Evolutionary conservation across 2,113 vertebrate species (phyloP), one percentile per base, ranked within the genome.

Genomic region (Heterocephalus glaber): DNA sequence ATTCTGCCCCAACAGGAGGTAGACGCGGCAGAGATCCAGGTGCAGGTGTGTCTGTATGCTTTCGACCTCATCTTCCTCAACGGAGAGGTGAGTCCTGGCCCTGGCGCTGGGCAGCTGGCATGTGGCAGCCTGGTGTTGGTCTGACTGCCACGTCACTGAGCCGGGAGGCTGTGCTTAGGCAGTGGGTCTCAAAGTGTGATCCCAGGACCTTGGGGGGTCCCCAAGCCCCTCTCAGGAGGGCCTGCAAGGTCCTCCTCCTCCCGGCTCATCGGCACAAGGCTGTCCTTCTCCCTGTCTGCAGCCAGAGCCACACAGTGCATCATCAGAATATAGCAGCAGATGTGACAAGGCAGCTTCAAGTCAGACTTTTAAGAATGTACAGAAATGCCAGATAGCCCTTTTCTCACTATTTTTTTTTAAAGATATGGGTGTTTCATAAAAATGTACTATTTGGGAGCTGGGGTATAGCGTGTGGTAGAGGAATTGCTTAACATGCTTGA

Each of bases 41-140:
- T 99, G 84, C 99, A 99, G 90, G 99, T 99, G 94, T 99, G 99
- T 24, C 97, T 99, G 47, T 99, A 99, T 0, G 99, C 99, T 96
- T 99, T 99, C 1, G 99, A 99, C 98, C 98, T 99, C 90, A 99
- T 99, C 68, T 99, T 99, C 96, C 98, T 99, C 68, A 99, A 99
- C 0, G 99, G 99, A 95, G 98, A 99, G 98, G 99, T 99, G 97
- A 99, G 98, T 95, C 44, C 47, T 0, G 0, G 41, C 61, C 5
- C n/a, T 9, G 1, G 14, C 66, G 24, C 60, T 70, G 3, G 56
- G 26, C 17, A 2, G 30, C 49, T 1, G 0, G 2, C 38, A 10
- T 60, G 5, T 41, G 3, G 61, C 0, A 0, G 2, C 7, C 41
- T 11, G 47, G 20, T 3, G 49, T 65, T 38, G 5, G 0, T 54